Conservation (phyloP, 2,888 invertebrate genomes). For the Hermaeophaga mercurialis region DNA sequence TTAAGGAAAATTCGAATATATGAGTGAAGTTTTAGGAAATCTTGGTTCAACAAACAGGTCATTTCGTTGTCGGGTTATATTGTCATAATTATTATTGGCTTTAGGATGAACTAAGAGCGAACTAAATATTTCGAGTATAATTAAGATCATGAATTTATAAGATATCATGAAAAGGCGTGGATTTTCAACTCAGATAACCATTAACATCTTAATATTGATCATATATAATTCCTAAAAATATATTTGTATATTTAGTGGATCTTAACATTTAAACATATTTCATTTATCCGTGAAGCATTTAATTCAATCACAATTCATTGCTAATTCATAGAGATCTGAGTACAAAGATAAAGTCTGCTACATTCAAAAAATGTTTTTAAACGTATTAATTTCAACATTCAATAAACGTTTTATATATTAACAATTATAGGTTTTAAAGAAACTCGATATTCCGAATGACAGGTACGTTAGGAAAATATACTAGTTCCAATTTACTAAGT, state of each 20-base stretch:
- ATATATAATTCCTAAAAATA: conserved; percentile 19
- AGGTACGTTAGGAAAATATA: background rate
- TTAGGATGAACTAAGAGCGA: too few relatives aligned
- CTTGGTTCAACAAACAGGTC: too few relatives aligned
- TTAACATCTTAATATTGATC: background rate
- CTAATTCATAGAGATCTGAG: background rate
- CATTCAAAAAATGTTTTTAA: background rate
- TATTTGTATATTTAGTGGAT: conserved; percentile 27
- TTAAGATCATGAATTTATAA: too few relatives aligned
- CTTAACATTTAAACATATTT: conserved; percentile 13
- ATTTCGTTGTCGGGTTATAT: too few relatives aligned
- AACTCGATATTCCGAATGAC: background rate
- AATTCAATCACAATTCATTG: conserved; percentile 10
- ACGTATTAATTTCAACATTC: conserved; percentile 2
- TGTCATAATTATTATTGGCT: too few relatives aligned
- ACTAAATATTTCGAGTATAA: too few relatives aligned
- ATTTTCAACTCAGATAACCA: conserved; percentile 12
- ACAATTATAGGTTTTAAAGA: background rate
- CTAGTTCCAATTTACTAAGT: background rate
- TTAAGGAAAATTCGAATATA: too few relatives aligned
- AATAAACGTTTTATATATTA: background rate
- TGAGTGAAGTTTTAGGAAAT: too few relatives aligned
- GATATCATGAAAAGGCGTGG: conserved; percentile 17
- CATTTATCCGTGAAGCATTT: background rate
- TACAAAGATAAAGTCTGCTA: background rate